Evolutionary conservation across 1,140 invertebrate genomes (phyloP).

Genomic region (Aphelenchoides besseyi): DNA sequence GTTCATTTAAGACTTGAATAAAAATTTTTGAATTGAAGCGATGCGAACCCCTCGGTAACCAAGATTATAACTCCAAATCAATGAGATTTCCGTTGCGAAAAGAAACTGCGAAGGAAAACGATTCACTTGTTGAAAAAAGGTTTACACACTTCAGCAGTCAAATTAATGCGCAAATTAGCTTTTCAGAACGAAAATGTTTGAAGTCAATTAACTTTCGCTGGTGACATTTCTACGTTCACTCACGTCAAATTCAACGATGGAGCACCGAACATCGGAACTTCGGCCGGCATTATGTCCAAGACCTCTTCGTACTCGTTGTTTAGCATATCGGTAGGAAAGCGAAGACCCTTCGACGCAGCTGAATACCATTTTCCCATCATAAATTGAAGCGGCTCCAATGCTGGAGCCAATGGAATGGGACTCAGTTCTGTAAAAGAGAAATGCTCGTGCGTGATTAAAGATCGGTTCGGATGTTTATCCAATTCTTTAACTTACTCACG

Average conservation of each 20-base stretch:
- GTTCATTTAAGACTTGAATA: too few species aligned
- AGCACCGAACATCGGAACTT: conserved; percentile 62
- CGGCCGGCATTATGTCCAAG: conserved; percentile 58
- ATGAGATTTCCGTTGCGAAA: too few species aligned
- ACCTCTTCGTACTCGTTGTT: conserved; percentile 58
- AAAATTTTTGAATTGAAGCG: too few species aligned
- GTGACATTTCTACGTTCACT: too few species aligned
- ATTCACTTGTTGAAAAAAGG: not conserved
- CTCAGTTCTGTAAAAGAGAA: conserved; percentile 47
- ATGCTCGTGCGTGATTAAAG: conserved; percentile 6
- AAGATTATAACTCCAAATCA: too few species aligned
- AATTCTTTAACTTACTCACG: conserved; percentile 47
- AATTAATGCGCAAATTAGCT: too few species aligned
- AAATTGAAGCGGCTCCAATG: conserved; percentile 60
- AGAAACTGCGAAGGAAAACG: too few species aligned
- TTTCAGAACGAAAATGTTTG: too few species aligned
- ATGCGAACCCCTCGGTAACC: too few species aligned
- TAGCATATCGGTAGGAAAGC: conserved; percentile 60
- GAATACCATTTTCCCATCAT: conserved; percentile 63
- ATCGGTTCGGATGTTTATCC: not conserved
- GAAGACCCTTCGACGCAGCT: conserved; percentile 52
- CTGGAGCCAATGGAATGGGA: conserved; percentile 59
- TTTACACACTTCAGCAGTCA: not conserved
- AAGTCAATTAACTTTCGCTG: too few species aligned
- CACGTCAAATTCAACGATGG: conserved; percentile 61